phyloP scores from a whole-genome alignment of 1,140 invertebrate genomes.

The Cataglyphis hispanica region DNA sequence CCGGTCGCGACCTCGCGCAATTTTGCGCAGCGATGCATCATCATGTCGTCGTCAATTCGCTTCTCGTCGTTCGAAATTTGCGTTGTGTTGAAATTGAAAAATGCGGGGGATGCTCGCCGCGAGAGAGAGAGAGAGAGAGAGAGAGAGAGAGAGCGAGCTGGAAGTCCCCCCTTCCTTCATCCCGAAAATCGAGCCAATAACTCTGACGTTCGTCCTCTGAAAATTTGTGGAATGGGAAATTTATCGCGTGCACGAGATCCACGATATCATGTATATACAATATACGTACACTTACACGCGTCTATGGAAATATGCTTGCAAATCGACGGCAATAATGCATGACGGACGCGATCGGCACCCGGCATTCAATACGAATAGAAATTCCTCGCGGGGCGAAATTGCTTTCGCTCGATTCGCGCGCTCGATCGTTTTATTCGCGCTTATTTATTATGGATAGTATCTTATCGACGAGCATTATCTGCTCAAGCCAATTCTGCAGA shows the following conservation, averaged over 20 bases:
- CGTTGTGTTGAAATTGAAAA: constrained; percentile 46
- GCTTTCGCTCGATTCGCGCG: constrained; percentile 1
- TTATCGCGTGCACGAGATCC: not conserved
- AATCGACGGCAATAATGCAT: constrained; percentile 40
- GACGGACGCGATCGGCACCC: not conserved
- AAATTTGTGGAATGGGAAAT: constrained; percentile 37
- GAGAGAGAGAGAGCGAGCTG: too few relatives aligned
- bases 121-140: too few relatives aligned
- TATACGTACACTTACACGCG: too few relatives aligned
- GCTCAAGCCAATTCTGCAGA: constrained; percentile 18
- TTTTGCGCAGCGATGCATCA: constrained; percentile 65
- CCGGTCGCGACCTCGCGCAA: constrained; percentile 52
- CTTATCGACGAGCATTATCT: constrained; percentile 48
- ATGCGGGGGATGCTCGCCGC: not conserved
- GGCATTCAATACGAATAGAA: constrained; percentile 42
- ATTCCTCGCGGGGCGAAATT: constrained; percentile 41
- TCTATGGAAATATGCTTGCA: not conserved
- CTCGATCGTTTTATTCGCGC: constrained; percentile 27
- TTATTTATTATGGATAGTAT: constrained; percentile 32
- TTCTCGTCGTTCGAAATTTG: constrained; percentile 39
- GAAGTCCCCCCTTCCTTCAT: not conserved
- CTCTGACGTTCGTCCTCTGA: constrained; percentile 32
- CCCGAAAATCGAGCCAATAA: constrained; percentile 43
- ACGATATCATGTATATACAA: not conserved
- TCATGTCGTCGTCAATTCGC: constrained; percentile 58